These are phyloP conservation scores for Xanthorhoe designata DNA, from an alignment of 2,888 invertebrate species.

Conservation along the genomic window DNA sequence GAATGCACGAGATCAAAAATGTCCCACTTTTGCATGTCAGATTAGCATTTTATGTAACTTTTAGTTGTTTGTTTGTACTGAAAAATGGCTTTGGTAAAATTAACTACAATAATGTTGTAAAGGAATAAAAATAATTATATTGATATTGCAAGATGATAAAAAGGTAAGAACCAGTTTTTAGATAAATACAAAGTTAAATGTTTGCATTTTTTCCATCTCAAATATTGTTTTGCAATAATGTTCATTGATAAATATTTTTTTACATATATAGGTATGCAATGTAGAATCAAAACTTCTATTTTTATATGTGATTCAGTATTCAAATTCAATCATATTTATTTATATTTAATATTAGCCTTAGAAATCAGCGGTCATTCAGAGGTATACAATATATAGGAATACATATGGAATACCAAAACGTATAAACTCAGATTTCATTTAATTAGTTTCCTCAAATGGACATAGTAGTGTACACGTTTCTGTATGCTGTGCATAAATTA, in stretches of 20 bases:
- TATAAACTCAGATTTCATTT: not conserved
- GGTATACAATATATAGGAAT: too few species aligned
- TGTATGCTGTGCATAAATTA: constrained; percentile 33
- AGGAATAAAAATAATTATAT: not conserved
- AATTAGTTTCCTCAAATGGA: constrained; percentile 59
- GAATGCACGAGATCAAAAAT: constrained; percentile 29
- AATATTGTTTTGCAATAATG: not conserved
- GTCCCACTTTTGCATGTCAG: constrained; percentile 28
- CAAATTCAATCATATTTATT: too few species aligned
- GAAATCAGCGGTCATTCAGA: too few species aligned
- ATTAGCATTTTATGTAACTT: constrained; percentile 35
- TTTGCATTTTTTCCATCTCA: not conserved
- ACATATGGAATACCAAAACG: not conserved
- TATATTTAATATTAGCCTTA: too few species aligned
- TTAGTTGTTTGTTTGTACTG: constrained; percentile 10
- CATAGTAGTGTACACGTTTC: constrained; percentile 40
- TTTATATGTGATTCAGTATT: too few species aligned
- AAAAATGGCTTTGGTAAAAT: not conserved
- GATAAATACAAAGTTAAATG: not conserved
- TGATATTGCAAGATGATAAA: too few species aligned
- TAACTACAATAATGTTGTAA: not conserved
- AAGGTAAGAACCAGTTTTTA: not conserved
- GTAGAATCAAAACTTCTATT: too few species aligned
- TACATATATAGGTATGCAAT: too few species aligned
- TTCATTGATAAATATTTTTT: too few species aligned